These are phyloP conservation scores for Nannospalax galili DNA, from an alignment of 2,113 vertebrate genomes.

Conservation along the genomic window DNA sequence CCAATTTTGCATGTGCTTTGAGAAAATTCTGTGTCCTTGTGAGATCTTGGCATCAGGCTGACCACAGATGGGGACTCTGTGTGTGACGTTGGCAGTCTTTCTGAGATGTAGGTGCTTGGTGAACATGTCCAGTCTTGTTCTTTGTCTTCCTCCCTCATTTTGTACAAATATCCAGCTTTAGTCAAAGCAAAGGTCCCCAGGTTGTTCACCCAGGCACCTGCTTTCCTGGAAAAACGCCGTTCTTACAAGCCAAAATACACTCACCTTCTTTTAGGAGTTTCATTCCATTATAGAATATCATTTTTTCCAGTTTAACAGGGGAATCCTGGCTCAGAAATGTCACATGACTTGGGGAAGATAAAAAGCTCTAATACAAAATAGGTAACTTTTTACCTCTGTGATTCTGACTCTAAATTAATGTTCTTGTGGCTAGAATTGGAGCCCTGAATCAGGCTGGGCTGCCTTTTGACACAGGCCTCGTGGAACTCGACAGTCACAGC, in stretches of 20 bases:
- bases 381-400: background rate
- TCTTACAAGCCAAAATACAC: background rate
- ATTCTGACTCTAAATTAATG: background rate
- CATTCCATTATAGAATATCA: no score
- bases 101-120: no score
- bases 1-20: background rate
- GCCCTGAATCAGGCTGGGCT: background rate
- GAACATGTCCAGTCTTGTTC: background rate
- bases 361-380: background rate
- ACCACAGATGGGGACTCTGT: no score
- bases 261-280: accelerated
- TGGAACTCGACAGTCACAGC: background rate
- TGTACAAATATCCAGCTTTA: background rate
- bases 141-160: background rate
- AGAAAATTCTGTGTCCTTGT: background rate
- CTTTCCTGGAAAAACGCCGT: background rate
- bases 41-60: background rate
- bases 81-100: no score
- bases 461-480: background rate
- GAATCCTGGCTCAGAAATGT: background rate
- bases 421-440: background rate
- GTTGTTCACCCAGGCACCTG: no score
- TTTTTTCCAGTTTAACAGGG: background rate
- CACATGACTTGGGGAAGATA: background rate
- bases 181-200: background rate